Evolutionary conservation across 2,797 vertebrate species (phyloP).

Genomic region (Carduelis carduelis): DNA sequence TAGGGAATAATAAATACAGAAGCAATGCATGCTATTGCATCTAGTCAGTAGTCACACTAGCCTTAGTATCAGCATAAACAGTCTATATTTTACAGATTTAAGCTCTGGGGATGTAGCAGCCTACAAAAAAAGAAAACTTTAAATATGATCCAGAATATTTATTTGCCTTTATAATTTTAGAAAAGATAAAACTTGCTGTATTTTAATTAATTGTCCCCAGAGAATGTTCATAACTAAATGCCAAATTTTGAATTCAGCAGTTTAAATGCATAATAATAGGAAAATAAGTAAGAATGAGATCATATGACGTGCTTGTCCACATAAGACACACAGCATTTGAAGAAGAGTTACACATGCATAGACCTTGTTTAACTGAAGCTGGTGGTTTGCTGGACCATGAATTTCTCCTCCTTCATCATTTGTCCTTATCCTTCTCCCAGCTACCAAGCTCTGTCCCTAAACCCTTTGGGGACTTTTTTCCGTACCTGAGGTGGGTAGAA

Average conservation of each 20-base stretch:
- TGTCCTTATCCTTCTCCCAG: not conserved
- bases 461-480: not conserved
- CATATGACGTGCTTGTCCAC: not conserved
- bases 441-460: not conserved
- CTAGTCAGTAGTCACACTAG: not conserved
- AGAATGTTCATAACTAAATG: not conserved
- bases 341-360: not conserved
- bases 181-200: not conserved
- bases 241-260: not conserved
- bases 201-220: not conserved
- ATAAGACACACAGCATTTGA: not conserved
- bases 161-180: not conserved
- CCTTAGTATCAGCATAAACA: not conserved
- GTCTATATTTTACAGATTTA: not conserved
- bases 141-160: not conserved
- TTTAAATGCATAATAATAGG: not conserved
- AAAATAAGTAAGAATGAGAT: not conserved
- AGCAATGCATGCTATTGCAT: not conserved
- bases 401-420: not conserved
- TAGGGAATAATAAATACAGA: not conserved
- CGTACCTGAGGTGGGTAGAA: rapidly evolving
- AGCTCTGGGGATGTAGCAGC: not conserved
- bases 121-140: not conserved
- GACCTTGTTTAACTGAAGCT: rapidly evolving
- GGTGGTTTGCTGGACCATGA: not conserved